phyloP scores from a whole-genome alignment of 2,113 vertebrate genomes.

The Garra rufa region DNA sequence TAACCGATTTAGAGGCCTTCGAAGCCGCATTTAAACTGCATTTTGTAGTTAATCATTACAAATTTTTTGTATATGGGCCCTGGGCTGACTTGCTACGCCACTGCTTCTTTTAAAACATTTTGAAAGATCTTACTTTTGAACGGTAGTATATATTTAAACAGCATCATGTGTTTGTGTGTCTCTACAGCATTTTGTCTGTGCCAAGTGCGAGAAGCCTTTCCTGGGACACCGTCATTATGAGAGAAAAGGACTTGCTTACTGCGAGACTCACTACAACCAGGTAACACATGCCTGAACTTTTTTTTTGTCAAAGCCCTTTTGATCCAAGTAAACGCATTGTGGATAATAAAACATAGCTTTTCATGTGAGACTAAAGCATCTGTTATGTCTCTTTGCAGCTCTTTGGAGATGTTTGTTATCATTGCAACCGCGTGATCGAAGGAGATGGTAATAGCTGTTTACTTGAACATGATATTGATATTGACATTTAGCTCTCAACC shows the following conservation, averaged over 20 bases:
- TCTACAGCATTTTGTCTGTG: constrained; percentile 98
- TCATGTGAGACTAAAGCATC: constrained; percentile 9
- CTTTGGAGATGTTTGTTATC: constrained; percentile 98
- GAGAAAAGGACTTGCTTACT: constrained; percentile 95
- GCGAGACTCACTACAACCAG: constrained; percentile 99
- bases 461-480: constrained; percentile 16
- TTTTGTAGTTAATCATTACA: too few relatives aligned
- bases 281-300: constrained; percentile 68
- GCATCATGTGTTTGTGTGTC: constrained; percentile 16
- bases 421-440: constrained; percentile 98
- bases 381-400: constrained; percentile 76
- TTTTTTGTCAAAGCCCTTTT: not conserved
- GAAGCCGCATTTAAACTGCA: too few relatives aligned
- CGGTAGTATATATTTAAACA: not conserved
- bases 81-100: too few relatives aligned
- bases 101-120: too few relatives aligned
- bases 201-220: constrained; percentile 99
- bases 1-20: too few relatives aligned
- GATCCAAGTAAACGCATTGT: not conserved
- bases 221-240: constrained; percentile 98
- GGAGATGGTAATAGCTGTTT: constrained; percentile 87
- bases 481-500: not conserved
- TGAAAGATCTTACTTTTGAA: too few relatives aligned
- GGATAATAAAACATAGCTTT: not conserved
- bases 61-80: too few relatives aligned